phyloP scores from a whole-genome alignment of 2,888 invertebrate species.

The Cheilosia variabilis region DNA sequence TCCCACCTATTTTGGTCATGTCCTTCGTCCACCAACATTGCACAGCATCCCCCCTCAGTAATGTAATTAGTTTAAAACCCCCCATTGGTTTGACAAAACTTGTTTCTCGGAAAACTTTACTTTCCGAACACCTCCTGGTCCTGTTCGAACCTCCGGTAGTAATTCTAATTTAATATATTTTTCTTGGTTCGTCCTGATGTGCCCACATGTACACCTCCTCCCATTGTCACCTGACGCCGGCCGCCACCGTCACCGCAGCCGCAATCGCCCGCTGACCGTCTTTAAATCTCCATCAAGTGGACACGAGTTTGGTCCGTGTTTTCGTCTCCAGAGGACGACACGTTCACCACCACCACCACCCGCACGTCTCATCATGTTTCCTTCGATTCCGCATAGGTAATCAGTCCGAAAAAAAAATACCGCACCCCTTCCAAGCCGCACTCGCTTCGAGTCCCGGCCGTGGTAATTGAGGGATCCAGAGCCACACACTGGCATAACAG shows the following conservation, averaged over 20 bases:
- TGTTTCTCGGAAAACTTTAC: conserved; percentile 55
- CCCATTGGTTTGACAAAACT: conserved; percentile 68
- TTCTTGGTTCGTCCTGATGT: conserved; percentile 64
- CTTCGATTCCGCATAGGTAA: conserved; percentile 55
- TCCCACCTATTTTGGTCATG: conserved; percentile 69
- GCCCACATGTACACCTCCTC: conserved; percentile 7
- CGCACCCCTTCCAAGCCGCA: conserved; percentile 1
- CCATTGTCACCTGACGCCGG: conserved; percentile 20
- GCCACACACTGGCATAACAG: conserved; percentile 30
- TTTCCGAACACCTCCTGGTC: conserved; percentile 18
- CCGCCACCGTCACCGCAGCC: conserved; percentile 23
- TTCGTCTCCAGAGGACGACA: conserved; percentile 50
- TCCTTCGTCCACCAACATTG: conserved; percentile 59
- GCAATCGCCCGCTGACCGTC: conserved; percentile 65
- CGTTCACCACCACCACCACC: conserved; percentile 44
- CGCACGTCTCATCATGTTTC: conserved; percentile 52
- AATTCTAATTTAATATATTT: conserved; percentile 74
- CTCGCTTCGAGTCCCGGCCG: conserved; percentile 41
- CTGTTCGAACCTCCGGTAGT: conserved; percentile 45
- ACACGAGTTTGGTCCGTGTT: conserved; percentile 61
- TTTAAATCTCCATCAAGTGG: conserved; percentile 73
- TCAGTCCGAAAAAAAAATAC: conserved; percentile 24
- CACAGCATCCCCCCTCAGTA: conserved; percentile 42
- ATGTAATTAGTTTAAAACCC: conserved; percentile 70
- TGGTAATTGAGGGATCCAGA: conserved; percentile 73